A percentile compares a stretch with the other conserved stretches of the same genome.
These are phyloP conservation scores for Labeo rohita DNA, from an alignment of 2,113 vertebrate species.

Conservation along the genomic window DNA sequence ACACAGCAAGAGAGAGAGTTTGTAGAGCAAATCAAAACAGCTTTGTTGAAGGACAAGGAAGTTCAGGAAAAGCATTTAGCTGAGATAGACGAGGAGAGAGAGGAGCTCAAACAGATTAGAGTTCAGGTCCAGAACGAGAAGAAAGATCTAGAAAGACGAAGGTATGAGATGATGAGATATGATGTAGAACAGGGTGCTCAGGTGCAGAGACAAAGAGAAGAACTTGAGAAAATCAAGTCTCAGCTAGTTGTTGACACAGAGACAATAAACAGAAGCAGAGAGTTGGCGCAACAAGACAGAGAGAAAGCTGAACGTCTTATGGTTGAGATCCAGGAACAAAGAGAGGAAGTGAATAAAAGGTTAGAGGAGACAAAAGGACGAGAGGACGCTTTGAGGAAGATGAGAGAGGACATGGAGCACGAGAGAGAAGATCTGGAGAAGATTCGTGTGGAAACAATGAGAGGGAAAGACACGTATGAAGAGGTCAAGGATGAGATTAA, in stretches of 20 bases:
- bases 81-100: constrained; percentile 32
- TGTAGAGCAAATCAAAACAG: constrained; percentile 37
- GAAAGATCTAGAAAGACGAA: constrained; percentile 46
- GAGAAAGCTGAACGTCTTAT: constrained; percentile 54
- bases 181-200: constrained; percentile 20
- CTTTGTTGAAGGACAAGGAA: constrained; percentile 26
- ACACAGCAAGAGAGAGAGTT: constrained; percentile 50
- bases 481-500: constrained; percentile 44
- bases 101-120: constrained; percentile 39
- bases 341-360: constrained; percentile 52
- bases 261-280: constrained; percentile 20
- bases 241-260: constrained; percentile 43
- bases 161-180: constrained; percentile 43
- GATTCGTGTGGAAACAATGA: constrained; percentile 20
- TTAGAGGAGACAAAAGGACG: constrained; percentile 46
- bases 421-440: constrained; percentile 39
- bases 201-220: constrained; percentile 43
- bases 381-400: constrained; percentile 43
- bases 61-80: neutral
- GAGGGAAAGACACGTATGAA: constrained; percentile 37
- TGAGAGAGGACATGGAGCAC: constrained; percentile 45
- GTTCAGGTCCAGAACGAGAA: constrained; percentile 37
- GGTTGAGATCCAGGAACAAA: constrained; percentile 56
- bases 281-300: constrained; percentile 18
- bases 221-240: constrained; percentile 47